Percentiles rank a stretch among this genome's conserved stretches.
Evolutionary conservation across 92 coral and sea anemone genomes (phyloP).

Genomic region (Paragorgia papillata): DNA sequence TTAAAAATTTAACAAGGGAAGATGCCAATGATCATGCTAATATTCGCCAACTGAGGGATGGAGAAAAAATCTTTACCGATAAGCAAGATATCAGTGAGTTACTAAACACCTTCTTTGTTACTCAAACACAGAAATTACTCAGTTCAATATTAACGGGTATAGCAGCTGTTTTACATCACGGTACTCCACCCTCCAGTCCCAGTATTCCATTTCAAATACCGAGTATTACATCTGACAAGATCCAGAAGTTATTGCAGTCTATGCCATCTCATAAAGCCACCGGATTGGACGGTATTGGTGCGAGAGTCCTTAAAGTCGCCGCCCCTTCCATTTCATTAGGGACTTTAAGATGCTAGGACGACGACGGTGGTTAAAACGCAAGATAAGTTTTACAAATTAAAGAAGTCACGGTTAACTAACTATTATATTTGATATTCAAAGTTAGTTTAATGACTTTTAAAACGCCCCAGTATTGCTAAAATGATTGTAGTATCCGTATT

Average conservation of each 20-base stretch:
- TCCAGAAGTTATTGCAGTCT: conserved; percentile 24
- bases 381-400: too few species aligned
- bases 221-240: conserved; percentile 33
- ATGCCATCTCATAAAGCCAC: conserved; percentile 21
- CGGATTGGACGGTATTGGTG: conserved; percentile 12
- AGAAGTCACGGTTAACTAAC: too few species aligned
- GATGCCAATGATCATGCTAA: conserved; percentile 22
- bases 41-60: conserved; percentile 21
- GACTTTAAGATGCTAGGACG: too few species aligned
- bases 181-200: too few species aligned
- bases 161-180: too few species aligned
- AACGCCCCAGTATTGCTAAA: too few species aligned
- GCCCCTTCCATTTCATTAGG: conserved; percentile 44
- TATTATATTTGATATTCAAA: too few species aligned
- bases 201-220: background rate
- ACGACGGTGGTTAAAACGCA: too few species aligned
- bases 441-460: too few species aligned
- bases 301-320: conserved; percentile 24
- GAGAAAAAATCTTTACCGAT: conserved; percentile 8
- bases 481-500: too few species aligned
- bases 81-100: conserved; percentile 29
- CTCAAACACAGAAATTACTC: conserved; percentile 11
- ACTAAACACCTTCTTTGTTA: conserved; percentile 16
- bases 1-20: conserved; percentile 5
- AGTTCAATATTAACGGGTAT: conserved; percentile 7